phyloP scores from a whole-genome alignment of 2,797 vertebrate genomes.

The Rhinogobio ventralis region DNA sequence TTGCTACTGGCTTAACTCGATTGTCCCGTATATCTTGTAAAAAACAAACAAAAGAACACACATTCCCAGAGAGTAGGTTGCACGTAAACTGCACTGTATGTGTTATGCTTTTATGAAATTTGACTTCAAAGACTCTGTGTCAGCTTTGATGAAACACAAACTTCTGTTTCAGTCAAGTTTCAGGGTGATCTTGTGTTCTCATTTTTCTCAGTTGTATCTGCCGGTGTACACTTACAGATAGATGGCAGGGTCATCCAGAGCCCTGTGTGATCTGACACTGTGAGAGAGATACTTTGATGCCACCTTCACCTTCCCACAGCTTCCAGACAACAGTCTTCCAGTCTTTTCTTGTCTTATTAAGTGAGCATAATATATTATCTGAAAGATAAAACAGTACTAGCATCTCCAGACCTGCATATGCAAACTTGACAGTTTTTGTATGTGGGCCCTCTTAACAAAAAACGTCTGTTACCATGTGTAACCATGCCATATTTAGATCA shows the following conservation, averaged over 20 bases:
- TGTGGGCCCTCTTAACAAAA: conserved; percentile 7
- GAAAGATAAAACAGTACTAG: conserved; percentile 43
- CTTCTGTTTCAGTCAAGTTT: conserved; percentile 36
- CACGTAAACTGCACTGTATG: conserved; percentile 10
- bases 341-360: conserved; percentile 12
- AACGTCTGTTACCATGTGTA: not conserved
- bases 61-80: not conserved
- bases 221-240: conserved; percentile 41
- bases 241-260: conserved; percentile 6
- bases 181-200: conserved; percentile 26
- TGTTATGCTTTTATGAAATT: conserved; percentile 43
- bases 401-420: conserved; percentile 18
- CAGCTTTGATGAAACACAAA: conserved; percentile 50
- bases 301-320: conserved; percentile 31
- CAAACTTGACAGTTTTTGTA: conserved; percentile 5
- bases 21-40: not conserved
- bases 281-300: conserved; percentile 39
- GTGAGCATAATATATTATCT: conserved; percentile 31
- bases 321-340: conserved; percentile 25
- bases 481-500: conserved; percentile 4
- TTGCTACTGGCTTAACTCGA: conserved; percentile 4
- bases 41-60: not conserved
- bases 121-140: conserved; percentile 48
- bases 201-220: conserved; percentile 27
- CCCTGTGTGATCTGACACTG: conserved; percentile 37